A percentile compares a stretch with the other conserved stretches of the same genome.
phyloP scores from a whole-genome alignment of 2,888 invertebrate species.

The Stenoptilia bipunctidactyla region DNA sequence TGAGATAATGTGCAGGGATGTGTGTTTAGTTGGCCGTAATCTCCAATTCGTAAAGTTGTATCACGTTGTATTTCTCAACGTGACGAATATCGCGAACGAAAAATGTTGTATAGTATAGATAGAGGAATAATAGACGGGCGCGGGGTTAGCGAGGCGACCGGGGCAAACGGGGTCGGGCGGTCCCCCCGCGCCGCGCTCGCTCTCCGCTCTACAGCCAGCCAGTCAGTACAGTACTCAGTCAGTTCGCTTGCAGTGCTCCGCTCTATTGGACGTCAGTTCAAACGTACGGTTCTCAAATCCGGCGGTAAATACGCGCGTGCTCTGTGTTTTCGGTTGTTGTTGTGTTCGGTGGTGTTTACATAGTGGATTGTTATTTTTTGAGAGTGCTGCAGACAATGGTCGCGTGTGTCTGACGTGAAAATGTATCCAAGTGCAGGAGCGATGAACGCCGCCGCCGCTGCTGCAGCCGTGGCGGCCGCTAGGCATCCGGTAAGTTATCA shows the following conservation, averaged over 20 bases:
- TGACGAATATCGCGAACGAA: slow-evolving; percentile 68
- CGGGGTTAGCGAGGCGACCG: slow-evolving; percentile 47
- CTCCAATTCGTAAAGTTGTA: slow-evolving; percentile 66
- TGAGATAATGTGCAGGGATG: slow-evolving; percentile 55
- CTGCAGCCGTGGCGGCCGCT: slow-evolving; percentile 86
- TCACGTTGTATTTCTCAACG: slow-evolving; percentile 69
- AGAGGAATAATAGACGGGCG: slow-evolving; percentile 63
- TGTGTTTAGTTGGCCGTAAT: too few species aligned
- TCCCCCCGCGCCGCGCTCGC: slow-evolving; percentile 30
- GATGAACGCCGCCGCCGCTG: slow-evolving; percentile 88
- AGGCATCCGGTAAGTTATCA: slow-evolving; percentile 83
- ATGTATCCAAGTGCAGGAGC: slow-evolving; percentile 89
- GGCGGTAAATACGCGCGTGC: slow-evolving; percentile 41
- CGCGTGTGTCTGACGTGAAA: slow-evolving; percentile 68
- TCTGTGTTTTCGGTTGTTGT: slow-evolving; percentile 38
- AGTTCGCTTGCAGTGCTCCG: slow-evolving; percentile 46
- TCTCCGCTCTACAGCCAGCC: slow-evolving; percentile 26
- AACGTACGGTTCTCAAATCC: neutral
- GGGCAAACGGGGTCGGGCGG: slow-evolving; percentile 28
- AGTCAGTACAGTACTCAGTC: too few species aligned
- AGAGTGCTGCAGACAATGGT: slow-evolving; percentile 49
- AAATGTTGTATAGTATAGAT: too few species aligned
- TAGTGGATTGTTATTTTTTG: slow-evolving; percentile 54
- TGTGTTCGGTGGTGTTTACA: slow-evolving; percentile 42
- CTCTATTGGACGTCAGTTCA: slow-evolving; percentile 27